Conservation (phyloP, 2,113 vertebrate genomes). For the Nyctereutes procyonoides region DNA sequence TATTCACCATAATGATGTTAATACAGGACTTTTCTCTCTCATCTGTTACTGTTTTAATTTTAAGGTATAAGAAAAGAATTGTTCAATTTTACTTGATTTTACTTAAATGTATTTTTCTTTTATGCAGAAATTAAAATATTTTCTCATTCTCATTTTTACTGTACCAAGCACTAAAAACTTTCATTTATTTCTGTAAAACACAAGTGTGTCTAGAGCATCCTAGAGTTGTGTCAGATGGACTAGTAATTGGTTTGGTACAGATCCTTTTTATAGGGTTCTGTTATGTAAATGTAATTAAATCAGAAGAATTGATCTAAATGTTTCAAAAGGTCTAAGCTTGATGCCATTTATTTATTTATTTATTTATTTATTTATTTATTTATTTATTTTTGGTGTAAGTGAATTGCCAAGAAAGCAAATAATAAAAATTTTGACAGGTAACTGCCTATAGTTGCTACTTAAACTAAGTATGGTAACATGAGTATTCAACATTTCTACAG, state of each 20-base stretch:
- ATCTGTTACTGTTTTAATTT: not conserved
- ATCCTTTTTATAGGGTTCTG: not conserved
- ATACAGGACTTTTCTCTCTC: not conserved
- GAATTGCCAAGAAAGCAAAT: slow-evolving; percentile 77
- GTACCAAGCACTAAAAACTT: slow-evolving; percentile 6
- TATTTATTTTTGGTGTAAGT: slow-evolving; percentile 38
- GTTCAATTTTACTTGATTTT: slow-evolving; percentile 45
- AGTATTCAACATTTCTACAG: slow-evolving; percentile 25
- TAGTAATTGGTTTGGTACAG: not conserved
- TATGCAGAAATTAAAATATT: not conserved
- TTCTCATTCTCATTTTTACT: slow-evolving; percentile 1
- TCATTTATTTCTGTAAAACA: slow-evolving; percentile 43
- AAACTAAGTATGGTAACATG: slow-evolving; percentile 54
- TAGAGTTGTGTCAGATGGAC: not conserved
- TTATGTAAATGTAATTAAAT: slow-evolving; percentile 21
- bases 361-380: not conserved
- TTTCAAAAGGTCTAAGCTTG: slow-evolving; percentile 33
- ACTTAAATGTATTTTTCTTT: slow-evolving; percentile 17
- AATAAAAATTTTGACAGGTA: slow-evolving; percentile 66
- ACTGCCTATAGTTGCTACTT: slow-evolving; percentile 46
- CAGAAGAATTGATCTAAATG: not conserved
- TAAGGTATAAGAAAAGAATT: slow-evolving; percentile 29
- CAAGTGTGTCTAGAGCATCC: slow-evolving; percentile 18
- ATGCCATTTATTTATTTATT: not conserved
- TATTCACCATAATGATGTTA: not conserved